Percentiles rank a stretch among this genome's conserved stretches.
Conservation (phyloP, 2,888 invertebrate genomes). For the Pecten maximus region DNA sequence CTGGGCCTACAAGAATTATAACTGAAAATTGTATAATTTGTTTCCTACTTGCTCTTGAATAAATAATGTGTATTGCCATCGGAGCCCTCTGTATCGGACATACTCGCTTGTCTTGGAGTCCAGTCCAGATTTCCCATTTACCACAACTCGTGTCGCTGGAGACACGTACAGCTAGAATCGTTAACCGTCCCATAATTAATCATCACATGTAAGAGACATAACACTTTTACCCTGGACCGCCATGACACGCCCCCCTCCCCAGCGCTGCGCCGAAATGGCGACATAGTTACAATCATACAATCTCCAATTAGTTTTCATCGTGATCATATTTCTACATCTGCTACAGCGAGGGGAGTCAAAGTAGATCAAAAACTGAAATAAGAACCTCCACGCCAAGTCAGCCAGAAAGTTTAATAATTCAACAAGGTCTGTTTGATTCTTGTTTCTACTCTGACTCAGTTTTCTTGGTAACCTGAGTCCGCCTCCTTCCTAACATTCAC, state of each 20-base stretch:
- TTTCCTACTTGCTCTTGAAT: too few species aligned
- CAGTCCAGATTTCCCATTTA: background rate
- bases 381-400: conserved; percentile 36
- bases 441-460: conserved; percentile 37
- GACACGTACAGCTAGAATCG: background rate
- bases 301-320: conserved; percentile 38
- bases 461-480: conserved; percentile 40
- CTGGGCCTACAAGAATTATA: too few species aligned
- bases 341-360: background rate
- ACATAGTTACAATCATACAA: conserved; percentile 19
- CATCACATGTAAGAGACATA: background rate
- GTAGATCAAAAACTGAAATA: conserved; percentile 40
- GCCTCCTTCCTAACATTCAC: conserved; percentile 38
- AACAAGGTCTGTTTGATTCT: conserved; percentile 38
- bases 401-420: conserved; percentile 45
- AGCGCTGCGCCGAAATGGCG: conserved; percentile 34
- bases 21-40: too few species aligned
- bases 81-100: too few species aligned
- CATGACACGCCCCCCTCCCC: conserved; percentile 38
- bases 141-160: background rate
- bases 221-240: conserved; percentile 8
- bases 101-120: background rate
- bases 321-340: conserved; percentile 33
- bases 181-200: conserved; percentile 8
- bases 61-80: too few species aligned